Base-by-base conservation (phyloP, 2,113 vertebrate species). In the Cricetomys ansorgei region DNA sequence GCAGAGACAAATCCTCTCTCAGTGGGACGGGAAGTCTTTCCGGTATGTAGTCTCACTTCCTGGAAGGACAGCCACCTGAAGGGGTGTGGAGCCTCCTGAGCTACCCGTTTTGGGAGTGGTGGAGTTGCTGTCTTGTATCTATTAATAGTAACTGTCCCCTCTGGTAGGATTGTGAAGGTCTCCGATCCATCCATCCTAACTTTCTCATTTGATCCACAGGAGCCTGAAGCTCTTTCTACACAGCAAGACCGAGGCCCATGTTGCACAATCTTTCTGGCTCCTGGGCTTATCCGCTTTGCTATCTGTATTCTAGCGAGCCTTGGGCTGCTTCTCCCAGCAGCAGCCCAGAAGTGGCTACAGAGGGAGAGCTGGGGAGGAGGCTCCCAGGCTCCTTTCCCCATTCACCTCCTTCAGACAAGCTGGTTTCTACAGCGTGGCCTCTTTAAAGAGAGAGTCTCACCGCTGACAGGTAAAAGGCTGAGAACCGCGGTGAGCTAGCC, bases 11-110 rank as follows among this genome's bases (percentile, higher is more conserved):
- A 73, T 88, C 50, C 64, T 85, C 65, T 91, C 64, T 88, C 73
- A 53, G 76, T 15, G 50, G 86, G 75, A 91, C 59, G 70, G 88
- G 53, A 92, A 94, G 65, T 77, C n/a, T 84, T 94, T 62, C 57
- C 77, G 50, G 34, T 55, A 3, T 72, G 57, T 45, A 23, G 31
- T 75, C 53, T 96, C 67, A 88, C 23, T 88, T 64, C 19, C 10
- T 29, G 83, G 53, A 23, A 16, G 12, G 23, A 67, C 37, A 73
- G 79, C 55, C 45, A 43, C 57, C 79, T 84, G 50, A 76, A 59
- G 50, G 48, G 45, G 13, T 1, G n/a, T 21, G 75, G 53, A 53
- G 53, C 29, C 31, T 86, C 45, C 76, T 23, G 8, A 43, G 70
- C 21, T 45, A 65, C 25, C 86, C 72, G 13, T 72, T 53, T 76